Evolutionary conservation across 2,113 vertebrate genomes (phyloP).

Genomic region (Misgurnus mizolepis): DNA sequence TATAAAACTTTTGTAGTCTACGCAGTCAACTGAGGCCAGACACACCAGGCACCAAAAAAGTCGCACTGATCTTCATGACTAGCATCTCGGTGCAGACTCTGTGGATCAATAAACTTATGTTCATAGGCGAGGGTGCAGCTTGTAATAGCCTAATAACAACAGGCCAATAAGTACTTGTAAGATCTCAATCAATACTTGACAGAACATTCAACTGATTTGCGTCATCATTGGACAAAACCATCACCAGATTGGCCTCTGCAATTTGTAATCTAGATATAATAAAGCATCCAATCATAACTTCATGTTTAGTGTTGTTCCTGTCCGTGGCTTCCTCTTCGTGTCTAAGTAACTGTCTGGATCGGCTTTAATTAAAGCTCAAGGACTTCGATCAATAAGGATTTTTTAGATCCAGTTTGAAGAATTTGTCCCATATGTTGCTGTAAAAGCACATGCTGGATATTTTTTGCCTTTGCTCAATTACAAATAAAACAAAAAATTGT

Average conservation of each 20-base stretch:
- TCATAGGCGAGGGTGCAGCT: not conserved
- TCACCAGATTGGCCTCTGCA: not conserved
- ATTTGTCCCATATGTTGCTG: slow-evolving; percentile 72
- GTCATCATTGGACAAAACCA: not conserved
- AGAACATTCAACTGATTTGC: not conserved
- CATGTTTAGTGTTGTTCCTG: not conserved
- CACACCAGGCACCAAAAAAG: not conserved
- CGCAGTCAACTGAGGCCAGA: not conserved
- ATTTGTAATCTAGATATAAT: not conserved
- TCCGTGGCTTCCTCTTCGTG: not conserved
- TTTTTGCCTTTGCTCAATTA: slow-evolving; percentile 39
- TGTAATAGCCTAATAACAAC: not conserved
- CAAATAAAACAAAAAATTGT: slow-evolving; percentile 4
- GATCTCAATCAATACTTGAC: slow-evolving; percentile 15
- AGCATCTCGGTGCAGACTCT: not conserved
- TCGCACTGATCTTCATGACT: not conserved
- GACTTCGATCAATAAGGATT: slow-evolving; percentile 44
- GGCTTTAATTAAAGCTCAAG: slow-evolving; percentile 26
- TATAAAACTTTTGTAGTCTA: not conserved
- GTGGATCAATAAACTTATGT: slow-evolving; percentile 41
- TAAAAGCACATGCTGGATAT: slow-evolving; percentile 61
- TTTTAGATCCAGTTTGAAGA: not conserved
- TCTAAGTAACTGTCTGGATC: slow-evolving; percentile 33
- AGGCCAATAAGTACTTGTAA: slow-evolving; percentile 14
- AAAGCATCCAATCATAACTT: not conserved